Conservation (phyloP, 2,797 vertebrate genomes). For the Karalla daura region DNA sequence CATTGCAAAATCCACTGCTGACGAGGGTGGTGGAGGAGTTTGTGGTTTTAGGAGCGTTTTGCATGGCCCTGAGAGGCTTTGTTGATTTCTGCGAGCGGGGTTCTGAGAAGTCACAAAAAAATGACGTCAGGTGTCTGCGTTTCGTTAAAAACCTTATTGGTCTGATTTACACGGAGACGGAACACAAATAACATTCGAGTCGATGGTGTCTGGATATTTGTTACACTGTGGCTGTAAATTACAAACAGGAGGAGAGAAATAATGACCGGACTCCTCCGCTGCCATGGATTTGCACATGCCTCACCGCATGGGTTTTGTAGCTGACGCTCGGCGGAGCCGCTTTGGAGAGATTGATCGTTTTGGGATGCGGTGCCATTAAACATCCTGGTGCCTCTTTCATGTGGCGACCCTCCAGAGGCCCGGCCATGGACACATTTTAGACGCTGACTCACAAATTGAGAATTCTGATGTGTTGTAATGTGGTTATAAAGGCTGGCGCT, state of each 20-base stretch:
- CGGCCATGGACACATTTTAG: constrained; percentile 3
- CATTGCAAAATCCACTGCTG: constrained; percentile 27
- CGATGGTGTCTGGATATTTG: constrained; percentile 17
- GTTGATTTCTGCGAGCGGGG: constrained; percentile 3
- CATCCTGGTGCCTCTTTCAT: constrained; percentile 26
- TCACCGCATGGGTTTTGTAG: constrained; percentile 13
- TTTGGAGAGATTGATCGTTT: not conserved
- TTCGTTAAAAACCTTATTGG: constrained; percentile 33
- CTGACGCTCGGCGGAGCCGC: not conserved
- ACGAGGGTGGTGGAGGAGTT: not conserved
- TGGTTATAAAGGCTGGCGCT: constrained; percentile 1
- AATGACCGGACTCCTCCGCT: constrained; percentile 21
- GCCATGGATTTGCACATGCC: constrained; percentile 12
- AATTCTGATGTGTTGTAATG: constrained; percentile 30
- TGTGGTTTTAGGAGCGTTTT: constrained; percentile 22
- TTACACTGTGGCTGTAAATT: constrained; percentile 24
- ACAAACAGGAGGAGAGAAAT: constrained; percentile 30
- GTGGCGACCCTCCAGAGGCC: constrained; percentile 26
- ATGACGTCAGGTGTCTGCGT: constrained; percentile 43
- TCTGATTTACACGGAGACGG: constrained; percentile 41
- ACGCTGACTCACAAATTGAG: constrained; percentile 23
- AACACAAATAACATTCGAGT: constrained; percentile 21
- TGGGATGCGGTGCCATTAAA: constrained; percentile 10
- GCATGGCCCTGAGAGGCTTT: not conserved
- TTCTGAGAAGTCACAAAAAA: constrained; percentile 55